Base-by-base conservation (phyloP, 2,888 invertebrate genomes). In the Drosophila affinis region DNA sequence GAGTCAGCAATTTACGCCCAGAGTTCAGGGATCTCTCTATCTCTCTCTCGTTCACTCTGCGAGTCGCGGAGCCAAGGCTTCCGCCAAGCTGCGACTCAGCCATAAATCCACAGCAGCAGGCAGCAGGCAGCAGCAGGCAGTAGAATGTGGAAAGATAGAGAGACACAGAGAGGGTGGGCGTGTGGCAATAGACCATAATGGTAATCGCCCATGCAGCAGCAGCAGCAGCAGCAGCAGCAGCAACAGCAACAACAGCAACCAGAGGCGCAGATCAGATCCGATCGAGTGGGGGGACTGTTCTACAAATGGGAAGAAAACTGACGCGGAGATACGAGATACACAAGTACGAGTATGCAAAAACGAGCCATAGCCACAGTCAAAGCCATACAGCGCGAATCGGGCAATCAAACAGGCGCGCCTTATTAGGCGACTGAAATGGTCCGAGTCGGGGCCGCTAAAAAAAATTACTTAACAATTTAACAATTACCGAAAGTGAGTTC, bases 151-250 rank as follows among this genome's bases (percentile, higher is more conserved):
- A 46, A 51, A 44, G 34, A 39, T 45, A 44, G 46, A 55, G 73
- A 72, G 73, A 55, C 57, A 72, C 58, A 32, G 21, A 29, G 49
- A 47, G 46, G 51, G 74, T 74, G 74, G 74, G 74, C 65, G 73
- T 73, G 44, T 21, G 61, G 48, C 32, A 45, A 48, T 39, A 39
- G 39, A 49, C 18, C 65, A 73, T 64, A 73, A 72, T 65, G 72
- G 72, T 62, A 70, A 72, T 70, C 62, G 58, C 74, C 65, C 74
- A 73, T 63, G 64, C 52, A 52, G 39, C 39, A 39, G 39, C 62
- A 57, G 63, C 51, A 54, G 53, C 53, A 29, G 53, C 72, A 63
- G 52, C 52, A 57, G 54, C 70, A 63, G 52, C 52, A 57, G 54
- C 70, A 61, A 46, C 48, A 29, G 62, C 12, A 34, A 12, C 34